Conservation (phyloP, 35 echinoderm and acorn worm species). For the Apostichopus japonicus region DNA sequence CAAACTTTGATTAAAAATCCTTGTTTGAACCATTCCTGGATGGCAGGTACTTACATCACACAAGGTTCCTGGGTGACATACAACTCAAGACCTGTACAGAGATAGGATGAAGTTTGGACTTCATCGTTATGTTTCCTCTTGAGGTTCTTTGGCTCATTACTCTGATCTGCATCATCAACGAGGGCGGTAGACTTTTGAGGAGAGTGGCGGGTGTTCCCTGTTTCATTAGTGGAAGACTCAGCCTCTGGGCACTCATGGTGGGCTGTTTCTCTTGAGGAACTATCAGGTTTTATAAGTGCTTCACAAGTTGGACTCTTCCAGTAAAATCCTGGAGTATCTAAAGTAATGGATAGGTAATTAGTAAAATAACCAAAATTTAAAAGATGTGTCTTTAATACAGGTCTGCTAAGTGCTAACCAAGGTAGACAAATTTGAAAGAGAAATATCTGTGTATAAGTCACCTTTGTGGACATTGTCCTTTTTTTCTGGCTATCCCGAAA, state of each 20-base stretch:
- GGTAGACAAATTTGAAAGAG: no score
- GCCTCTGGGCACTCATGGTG: background rate
- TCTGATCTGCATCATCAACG: background rate
- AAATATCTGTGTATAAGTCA: no score
- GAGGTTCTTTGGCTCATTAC: background rate
- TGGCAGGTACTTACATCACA: conserved; percentile 78
- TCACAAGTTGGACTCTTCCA: background rate
- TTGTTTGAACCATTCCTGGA: background rate
- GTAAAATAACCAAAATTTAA: no score
- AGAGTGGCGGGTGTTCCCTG: no score
- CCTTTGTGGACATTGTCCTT: no score
- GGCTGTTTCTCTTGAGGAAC: background rate
- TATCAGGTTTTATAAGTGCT: background rate
- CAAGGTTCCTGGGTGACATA: conserved; percentile 91
- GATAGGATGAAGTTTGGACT: conserved; percentile 44
- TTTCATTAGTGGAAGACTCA: no score
- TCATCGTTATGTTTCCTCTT: conserved; percentile 28
- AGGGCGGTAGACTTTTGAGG: no score
- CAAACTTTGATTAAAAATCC: no score
- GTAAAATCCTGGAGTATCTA: conserved; percentile 32
- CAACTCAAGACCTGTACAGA: conserved; percentile 85
- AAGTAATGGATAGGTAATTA: no score
- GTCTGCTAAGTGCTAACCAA: no score
- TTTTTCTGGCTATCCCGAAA: no score
- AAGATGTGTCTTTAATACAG: no score